phyloP scores from a whole-genome alignment of 2,888 invertebrate species.

The Hypena proboscidalis region DNA sequence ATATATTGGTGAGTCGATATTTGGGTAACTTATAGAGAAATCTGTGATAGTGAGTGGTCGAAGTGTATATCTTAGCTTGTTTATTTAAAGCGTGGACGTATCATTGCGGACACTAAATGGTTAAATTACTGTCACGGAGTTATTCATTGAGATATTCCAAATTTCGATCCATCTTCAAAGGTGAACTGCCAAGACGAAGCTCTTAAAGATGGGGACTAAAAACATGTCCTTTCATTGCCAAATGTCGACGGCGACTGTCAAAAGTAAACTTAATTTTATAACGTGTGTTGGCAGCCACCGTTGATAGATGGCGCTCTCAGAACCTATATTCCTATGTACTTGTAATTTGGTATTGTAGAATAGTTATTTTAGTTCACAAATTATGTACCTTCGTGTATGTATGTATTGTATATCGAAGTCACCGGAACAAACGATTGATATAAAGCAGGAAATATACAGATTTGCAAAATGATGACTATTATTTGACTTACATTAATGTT shows the following conservation, averaged over 20 bases:
- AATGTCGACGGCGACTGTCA: constrained; percentile 24
- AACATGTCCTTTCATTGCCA: constrained; percentile 5
- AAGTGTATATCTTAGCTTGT: too few relatives aligned
- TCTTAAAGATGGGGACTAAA: background rate
- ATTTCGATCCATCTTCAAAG: constrained; percentile 13
- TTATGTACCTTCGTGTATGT: constrained; percentile 52
- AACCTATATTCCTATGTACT: constrained; percentile 39
- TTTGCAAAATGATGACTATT: constrained; percentile 62
- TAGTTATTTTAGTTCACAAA: constrained; percentile 51
- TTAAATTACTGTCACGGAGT: too few relatives aligned
- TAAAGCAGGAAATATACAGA: constrained; percentile 66
- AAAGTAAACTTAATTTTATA: constrained; percentile 26
- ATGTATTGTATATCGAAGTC: constrained; percentile 48
- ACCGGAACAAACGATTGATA: constrained; percentile 57
- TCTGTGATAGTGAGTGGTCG: too few relatives aligned
- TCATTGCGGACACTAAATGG: too few relatives aligned
- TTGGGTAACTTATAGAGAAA: too few relatives aligned
- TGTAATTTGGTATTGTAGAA: constrained; percentile 49
- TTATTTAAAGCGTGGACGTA: too few relatives aligned
- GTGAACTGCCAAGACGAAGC: constrained; percentile 30
- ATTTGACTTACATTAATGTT: too few relatives aligned
- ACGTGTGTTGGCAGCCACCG: constrained; percentile 15
- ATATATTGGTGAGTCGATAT: too few relatives aligned
- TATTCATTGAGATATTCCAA: too few relatives aligned
- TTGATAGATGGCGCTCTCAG: constrained; percentile 23